Evolutionary conservation across 1,140 invertebrate genomes (phyloP).

Genomic region (Leptopilina clavipes): DNA sequence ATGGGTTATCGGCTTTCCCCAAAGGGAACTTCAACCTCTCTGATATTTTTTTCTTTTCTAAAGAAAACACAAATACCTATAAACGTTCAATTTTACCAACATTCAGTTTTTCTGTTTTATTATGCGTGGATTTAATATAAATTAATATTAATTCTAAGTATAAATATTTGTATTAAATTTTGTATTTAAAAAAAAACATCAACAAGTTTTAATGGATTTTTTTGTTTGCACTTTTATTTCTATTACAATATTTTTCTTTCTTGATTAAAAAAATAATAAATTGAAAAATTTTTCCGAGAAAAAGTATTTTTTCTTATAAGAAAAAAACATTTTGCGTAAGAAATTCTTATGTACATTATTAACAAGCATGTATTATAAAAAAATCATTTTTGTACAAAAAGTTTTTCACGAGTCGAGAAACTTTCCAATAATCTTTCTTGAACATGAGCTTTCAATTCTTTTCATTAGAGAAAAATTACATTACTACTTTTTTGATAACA

Average conservation of each 20-base stretch:
- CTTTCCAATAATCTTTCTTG: not conserved
- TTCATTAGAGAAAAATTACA: not conserved
- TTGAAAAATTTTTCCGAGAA: too few relatives aligned
- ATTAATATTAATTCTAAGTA: too few relatives aligned
- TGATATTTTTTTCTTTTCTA: not conserved
- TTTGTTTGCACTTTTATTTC: too few relatives aligned
- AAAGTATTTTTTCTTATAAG: too few relatives aligned
- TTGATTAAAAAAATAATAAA: too few relatives aligned
- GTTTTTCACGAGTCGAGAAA: too few relatives aligned
- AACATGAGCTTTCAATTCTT: constrained; percentile 7
- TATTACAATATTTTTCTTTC: too few relatives aligned
- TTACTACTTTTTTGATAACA: constrained; percentile 5
- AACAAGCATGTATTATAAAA: not conserved
- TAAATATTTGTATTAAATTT: too few relatives aligned
- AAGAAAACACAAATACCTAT: not conserved
- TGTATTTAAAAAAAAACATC: too few relatives aligned
- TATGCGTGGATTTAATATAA: too few relatives aligned
- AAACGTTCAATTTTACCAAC: not conserved
- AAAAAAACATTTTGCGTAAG: not conserved
- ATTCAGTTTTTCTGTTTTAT: too few relatives aligned
- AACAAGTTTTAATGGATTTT: too few relatives aligned
- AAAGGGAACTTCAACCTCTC: not conserved
- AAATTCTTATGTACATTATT: not conserved
- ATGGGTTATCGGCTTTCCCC: not conserved
- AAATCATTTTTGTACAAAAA: not conserved